Conservation (phyloP, 2,113 vertebrate species). For the Micromys minutus region DNA sequence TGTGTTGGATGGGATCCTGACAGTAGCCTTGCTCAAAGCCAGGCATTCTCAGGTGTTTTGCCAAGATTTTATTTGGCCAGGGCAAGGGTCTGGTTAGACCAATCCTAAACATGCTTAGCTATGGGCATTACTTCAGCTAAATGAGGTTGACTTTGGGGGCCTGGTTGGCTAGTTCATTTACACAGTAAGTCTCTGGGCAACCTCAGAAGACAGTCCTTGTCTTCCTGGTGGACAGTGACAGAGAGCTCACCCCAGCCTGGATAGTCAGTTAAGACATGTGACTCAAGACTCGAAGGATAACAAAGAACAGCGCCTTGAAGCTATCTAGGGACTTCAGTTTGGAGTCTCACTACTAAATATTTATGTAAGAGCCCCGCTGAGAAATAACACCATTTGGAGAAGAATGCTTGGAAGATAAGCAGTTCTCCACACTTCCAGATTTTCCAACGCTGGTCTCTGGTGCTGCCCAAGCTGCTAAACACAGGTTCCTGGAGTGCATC, state of each 20-base stretch:
- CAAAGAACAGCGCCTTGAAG: not conserved
- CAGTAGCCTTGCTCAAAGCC: conserved; percentile 77
- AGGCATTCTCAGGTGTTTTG: conserved; percentile 65
- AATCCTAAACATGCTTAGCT: conserved; percentile 40
- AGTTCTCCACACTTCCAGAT: conserved; percentile 49
- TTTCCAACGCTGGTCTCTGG: conserved; percentile 48
- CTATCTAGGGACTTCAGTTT: conserved; percentile 27
- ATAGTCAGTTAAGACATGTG: not conserved
- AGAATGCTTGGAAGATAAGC: conserved; percentile 58
- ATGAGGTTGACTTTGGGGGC: not conserved
- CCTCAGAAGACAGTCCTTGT: not conserved
- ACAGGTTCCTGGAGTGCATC: conserved; percentile 65
- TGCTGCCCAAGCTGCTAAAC: conserved; percentile 31
- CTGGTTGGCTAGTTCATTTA: not conserved
- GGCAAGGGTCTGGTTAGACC: conserved; percentile 71
- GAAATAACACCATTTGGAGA: conserved; percentile 64
- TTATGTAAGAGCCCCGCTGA: conserved; percentile 64
- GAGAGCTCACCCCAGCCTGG: not conserved
- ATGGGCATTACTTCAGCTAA: conserved; percentile 25
- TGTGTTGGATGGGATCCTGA: conserved; percentile 76
- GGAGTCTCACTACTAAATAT: conserved; percentile 59
- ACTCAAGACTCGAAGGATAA: not conserved
- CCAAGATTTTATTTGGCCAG: conserved; percentile 74
- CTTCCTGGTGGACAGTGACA: not conserved
- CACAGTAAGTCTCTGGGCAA: not conserved